Conservation (phyloP, 92 coral and sea anemone genomes). For the Paragorgia papillata region DNA sequence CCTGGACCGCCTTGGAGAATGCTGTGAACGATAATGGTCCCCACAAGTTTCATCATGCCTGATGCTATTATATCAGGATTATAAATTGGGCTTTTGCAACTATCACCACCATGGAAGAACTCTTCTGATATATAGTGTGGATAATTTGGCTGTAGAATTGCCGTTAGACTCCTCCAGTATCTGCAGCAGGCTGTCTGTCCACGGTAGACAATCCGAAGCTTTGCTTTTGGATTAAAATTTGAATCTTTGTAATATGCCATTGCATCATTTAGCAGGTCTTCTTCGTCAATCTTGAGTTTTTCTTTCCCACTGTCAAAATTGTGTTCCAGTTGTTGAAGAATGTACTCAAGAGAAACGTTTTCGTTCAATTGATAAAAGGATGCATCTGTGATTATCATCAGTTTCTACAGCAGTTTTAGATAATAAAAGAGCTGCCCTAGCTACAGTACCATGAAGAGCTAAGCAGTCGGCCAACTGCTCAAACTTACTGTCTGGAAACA, state of each 20-base stretch:
- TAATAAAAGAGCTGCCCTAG: slow-evolving; percentile 34
- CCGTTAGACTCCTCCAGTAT: slow-evolving; percentile 65
- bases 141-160: slow-evolving; percentile 70
- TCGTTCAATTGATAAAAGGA: slow-evolving; percentile 45
- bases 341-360: slow-evolving; percentile 53
- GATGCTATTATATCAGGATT: slow-evolving; percentile 54
- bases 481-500: slow-evolving; percentile 23
- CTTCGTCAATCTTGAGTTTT: slow-evolving; percentile 58
- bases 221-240: slow-evolving; percentile 59
- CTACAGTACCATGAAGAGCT: slow-evolving; percentile 39
- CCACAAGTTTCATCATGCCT: slow-evolving; percentile 68
- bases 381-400: slow-evolving; percentile 14
- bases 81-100: slow-evolving; percentile 39
- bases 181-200: slow-evolving; percentile 60
- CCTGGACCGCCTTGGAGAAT: slow-evolving; percentile 65
- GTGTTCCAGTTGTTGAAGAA: slow-evolving; percentile 60
- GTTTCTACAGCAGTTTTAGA: slow-evolving; percentile 11
- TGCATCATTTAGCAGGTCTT: too few species aligned
- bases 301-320: slow-evolving; percentile 58
- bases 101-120: slow-evolving; percentile 59
- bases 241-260: too few species aligned
- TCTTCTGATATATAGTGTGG: slow-evolving; percentile 30
- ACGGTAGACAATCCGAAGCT: slow-evolving; percentile 56
- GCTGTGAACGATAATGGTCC: slow-evolving; percentile 69
- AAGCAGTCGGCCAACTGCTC: not conserved